Conservation (phyloP, 2,113 vertebrate genomes). For the Xiphophorus couchianus region DNA sequence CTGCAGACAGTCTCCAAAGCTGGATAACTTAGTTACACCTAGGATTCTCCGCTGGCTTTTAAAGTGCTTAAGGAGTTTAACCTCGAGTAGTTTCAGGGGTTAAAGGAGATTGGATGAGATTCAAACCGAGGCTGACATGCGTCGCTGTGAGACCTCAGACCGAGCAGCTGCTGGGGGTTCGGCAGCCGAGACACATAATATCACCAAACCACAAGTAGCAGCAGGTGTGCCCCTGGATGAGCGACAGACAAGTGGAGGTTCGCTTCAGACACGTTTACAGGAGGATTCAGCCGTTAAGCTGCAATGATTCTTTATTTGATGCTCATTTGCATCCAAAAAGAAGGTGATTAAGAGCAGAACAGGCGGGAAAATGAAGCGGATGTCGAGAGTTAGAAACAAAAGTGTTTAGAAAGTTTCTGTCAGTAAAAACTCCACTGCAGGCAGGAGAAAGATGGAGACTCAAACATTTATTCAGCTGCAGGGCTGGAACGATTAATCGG, state of each 20-base stretch:
- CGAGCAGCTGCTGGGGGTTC: slow-evolving; percentile 53
- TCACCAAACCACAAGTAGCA: slow-evolving; percentile 44
- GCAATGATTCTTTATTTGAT: not conserved
- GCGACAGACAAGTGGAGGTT: slow-evolving; percentile 22
- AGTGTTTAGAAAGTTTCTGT: no score
- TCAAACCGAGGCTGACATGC: slow-evolving; percentile 29
- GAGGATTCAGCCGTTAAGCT: not conserved
- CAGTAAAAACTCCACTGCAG: no score
- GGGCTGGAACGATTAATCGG: no score
- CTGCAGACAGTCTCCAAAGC: not conserved
- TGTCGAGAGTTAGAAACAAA: not conserved
- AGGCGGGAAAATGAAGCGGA: not conserved
- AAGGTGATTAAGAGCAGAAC: not conserved
- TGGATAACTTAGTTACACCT: slow-evolving; percentile 22
- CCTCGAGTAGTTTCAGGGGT: slow-evolving; percentile 38
- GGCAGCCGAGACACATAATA: slow-evolving; percentile 15
- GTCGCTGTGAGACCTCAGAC: slow-evolving; percentile 31
- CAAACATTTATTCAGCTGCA: no score
- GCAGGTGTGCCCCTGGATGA: slow-evolving; percentile 56
- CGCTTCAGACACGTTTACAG: slow-evolving; percentile 4
- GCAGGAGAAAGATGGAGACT: no score
- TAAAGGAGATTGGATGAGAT: slow-evolving; percentile 38
- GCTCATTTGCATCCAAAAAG: not conserved
- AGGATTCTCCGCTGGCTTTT: slow-evolving; percentile 3
- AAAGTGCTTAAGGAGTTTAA: slow-evolving; percentile 48